phyloP scores from a whole-genome alignment of 2,797 vertebrate genomes.

The Smutsia temminckii region DNA sequence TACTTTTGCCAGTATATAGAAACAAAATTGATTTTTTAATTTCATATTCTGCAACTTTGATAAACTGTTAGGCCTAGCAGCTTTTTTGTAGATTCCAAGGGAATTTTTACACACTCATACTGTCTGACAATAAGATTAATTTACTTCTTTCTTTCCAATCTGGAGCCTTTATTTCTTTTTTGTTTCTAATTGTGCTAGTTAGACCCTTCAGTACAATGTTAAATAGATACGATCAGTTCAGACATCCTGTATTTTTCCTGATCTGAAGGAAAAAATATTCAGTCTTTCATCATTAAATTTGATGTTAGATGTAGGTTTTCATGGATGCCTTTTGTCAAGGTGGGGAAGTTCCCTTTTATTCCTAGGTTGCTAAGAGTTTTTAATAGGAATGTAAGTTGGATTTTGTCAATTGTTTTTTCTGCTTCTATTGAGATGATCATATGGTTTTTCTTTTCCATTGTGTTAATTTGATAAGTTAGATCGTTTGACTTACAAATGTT shows the following conservation, averaged over 20 bases:
- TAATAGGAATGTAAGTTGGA: neutral
- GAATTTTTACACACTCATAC: neutral
- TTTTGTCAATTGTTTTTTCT: neutral
- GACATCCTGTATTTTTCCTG: neutral
- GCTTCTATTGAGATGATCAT: neutral
- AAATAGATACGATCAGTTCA: neutral
- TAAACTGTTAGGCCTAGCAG: neutral
- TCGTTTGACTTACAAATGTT: neutral
- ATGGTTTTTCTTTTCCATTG: neutral
- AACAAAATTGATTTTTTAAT: neutral
- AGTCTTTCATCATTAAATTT: neutral
- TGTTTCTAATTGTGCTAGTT: neutral
- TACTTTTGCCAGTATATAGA: conserved; percentile 5
- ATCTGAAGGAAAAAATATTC: neutral
- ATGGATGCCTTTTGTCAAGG: neutral
- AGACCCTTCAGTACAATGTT: neutral
- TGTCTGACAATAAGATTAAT: neutral
- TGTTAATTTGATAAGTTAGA: conserved; percentile 34
- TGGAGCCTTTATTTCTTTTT: neutral
- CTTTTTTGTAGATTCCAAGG: neutral
- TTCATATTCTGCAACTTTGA: neutral
- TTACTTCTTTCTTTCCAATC: neutral
- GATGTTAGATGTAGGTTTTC: neutral
- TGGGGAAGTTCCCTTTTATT: neutral
- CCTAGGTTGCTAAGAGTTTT: neutral